phyloP scores from a whole-genome alignment of 1,140 invertebrate genomes.

The Drosophila repleta region DNA sequence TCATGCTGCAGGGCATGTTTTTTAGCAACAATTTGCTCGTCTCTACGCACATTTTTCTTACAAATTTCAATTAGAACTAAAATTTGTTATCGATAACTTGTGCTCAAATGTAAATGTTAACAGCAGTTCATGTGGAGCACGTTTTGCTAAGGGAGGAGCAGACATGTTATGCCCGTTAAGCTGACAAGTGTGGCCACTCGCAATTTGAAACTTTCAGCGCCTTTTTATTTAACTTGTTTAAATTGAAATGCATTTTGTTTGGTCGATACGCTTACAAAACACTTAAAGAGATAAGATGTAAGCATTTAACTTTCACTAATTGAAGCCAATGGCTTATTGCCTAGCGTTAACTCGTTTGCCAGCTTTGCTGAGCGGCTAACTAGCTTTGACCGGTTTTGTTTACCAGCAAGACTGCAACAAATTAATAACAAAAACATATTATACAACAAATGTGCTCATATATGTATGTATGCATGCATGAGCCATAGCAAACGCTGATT shows the following conservation, averaged over 20 bases:
- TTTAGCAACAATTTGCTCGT: slow-evolving; percentile 71
- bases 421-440: slow-evolving; percentile 7
- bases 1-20: slow-evolving; percentile 68
- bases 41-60: slow-evolving; percentile 32
- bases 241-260: slow-evolving; percentile 38
- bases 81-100: slow-evolving; percentile 22
- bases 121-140: neutral
- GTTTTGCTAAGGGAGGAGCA: slow-evolving; percentile 1
- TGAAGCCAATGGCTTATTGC: slow-evolving; percentile 16
- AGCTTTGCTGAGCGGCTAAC: slow-evolving; percentile 12
- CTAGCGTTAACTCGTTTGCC: slow-evolving; percentile 6
- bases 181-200: slow-evolving; percentile 3
- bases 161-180: neutral
- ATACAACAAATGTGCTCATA: neutral
- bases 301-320: slow-evolving; percentile 49
- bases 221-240: slow-evolving; percentile 20
- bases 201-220: neutral
- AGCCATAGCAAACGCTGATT: slow-evolving; percentile 13
- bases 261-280: slow-evolving; percentile 38
- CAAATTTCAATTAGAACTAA: slow-evolving; percentile 19
- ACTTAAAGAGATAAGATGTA: neutral
- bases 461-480: neutral
- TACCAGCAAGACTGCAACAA: neutral
- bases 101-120: neutral
- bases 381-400: slow-evolving; percentile 36